Evolutionary conservation across 2,888 invertebrate species (phyloP), one percentile per base, ranked within the genome.

Genomic region (Peribatodes rhomboidaria): DNA sequence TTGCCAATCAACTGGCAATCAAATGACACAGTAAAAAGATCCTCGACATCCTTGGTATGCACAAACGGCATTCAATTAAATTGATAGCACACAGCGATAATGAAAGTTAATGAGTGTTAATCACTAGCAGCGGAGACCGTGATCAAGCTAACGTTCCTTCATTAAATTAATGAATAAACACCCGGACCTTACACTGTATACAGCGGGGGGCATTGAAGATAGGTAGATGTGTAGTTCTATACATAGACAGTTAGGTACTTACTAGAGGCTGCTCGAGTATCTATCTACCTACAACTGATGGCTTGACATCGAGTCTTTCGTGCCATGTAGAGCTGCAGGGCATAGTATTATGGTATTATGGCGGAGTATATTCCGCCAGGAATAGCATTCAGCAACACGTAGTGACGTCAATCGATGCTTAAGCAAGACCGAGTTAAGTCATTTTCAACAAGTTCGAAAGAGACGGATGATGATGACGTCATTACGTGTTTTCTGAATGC

Each of bases 61-160:
- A 80, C 82, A 85, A 85, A 86, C 79, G 81, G 79, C 84, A 87
- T 84, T 85, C 84, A 85, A 83, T 87, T 84, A 85, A 84, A 86
- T 86, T 85, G 84, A 88, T 86, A 81, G 82, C 77, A 68, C 65
- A 69, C 75, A 76, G 52, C 80, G 83, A 80, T 88, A 88, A 87
- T 88, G 71, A 78, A 69, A 70, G 69, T 77, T 86, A 87, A 87
- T 86, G 81, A 74, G 74, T 72, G 78, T 70, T 87, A 89, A 89
- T 89, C 82, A 83, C 75, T 76, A 73, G 52, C 20, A 58, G 22
- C 49, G 35, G 35, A 63, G 61, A 49, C 42, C 41, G 46, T 42
- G 39, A 62, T 49, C 22, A 35, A 60, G 66, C 68, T 73, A 76
- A 77, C 74, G 74, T 73, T 79, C 79, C 75, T 81, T 80, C 77